Evolutionary conservation across 2,888 invertebrate genomes (phyloP), one percentile per base, ranked within the genome.

Genomic region (Tridacna crocea): DNA sequence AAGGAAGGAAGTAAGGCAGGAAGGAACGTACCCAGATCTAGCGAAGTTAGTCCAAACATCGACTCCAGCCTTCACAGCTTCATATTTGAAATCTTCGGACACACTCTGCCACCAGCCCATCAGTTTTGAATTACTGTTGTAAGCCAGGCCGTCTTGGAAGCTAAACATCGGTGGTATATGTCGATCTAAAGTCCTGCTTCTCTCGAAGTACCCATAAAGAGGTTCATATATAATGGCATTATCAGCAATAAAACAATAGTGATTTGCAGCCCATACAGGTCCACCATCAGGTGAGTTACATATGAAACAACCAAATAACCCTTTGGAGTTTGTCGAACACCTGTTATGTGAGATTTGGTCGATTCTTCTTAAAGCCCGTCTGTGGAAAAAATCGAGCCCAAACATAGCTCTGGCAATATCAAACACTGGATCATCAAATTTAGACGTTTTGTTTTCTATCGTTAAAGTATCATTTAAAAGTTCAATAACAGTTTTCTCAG

Each of bases 401-500:
- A 66, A 36, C 66, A 66, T 66, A n/a, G 46, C n/a, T 36, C 46
- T 66, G n/a, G 66, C 36, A 10, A 66, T 27, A 4, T 66, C 66
- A 17, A 36, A 17, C n/a, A 66, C 27, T 46, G 27, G 46, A 46
- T 66, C 66, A 66, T 36, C 46, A 10, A 55, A 55, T 55, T 19
- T 10, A 3, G 55, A 55, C 3, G 3, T 19, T 3, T 55, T 55
- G 55, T 55, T 55, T 6, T 15, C 19, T 6, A 55, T 15, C 17
- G 55, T 55, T 15, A 55, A 2, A 55, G 55, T 55, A 55, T 55
- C 55, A 55, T 55, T 55, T 11, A 3, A 3, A 55, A 19, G 17
- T 55, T 55, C 11, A 36, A 36, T 36, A 36, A 36, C 8, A 36
- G 36, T 36, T 36, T 36, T 36, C 3, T 36, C 8, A 8, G 36